A percentile compares a stretch with the other conserved stretches of the same genome.
phyloP scores from a whole-genome alignment of 2,797 vertebrate species.

The Pantherophis vulpinus region DNA sequence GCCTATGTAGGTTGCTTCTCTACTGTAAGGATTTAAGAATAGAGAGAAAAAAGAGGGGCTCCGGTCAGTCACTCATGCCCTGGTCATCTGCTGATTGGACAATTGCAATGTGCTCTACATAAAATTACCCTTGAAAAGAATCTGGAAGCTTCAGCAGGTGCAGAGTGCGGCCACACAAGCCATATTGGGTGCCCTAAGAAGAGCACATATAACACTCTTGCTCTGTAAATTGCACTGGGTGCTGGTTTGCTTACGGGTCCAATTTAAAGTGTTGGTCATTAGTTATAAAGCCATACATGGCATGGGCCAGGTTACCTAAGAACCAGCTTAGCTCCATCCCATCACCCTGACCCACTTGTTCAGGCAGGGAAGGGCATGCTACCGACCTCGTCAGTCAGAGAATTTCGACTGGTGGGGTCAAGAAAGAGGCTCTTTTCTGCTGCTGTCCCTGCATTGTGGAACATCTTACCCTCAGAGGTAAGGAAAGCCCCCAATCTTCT shows the following conservation, averaged over 20 bases:
- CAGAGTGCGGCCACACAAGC: not conserved
- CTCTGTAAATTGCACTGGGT: not conserved
- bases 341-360: not conserved
- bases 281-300: not conserved
- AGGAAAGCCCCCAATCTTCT: not conserved
- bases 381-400: not conserved
- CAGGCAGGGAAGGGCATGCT: not conserved
- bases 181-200: not conserved
- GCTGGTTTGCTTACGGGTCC: not conserved
- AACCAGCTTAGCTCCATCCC: not conserved
- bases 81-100: not conserved
- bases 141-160: not conserved
- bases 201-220: not conserved
- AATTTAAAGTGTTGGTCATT: not conserved
- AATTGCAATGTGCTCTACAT: not conserved
- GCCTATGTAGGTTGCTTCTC: not conserved
- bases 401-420: not conserved
- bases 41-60: not conserved
- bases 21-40: not conserved
- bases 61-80: not conserved
- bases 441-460: not conserved
- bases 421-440: not conserved
- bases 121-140: not conserved
- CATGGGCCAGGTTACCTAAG: not conserved
- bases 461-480: not conserved